phyloP scores from a whole-genome alignment of 2,797 vertebrate species.

The Enteromius fasciolatus region DNA sequence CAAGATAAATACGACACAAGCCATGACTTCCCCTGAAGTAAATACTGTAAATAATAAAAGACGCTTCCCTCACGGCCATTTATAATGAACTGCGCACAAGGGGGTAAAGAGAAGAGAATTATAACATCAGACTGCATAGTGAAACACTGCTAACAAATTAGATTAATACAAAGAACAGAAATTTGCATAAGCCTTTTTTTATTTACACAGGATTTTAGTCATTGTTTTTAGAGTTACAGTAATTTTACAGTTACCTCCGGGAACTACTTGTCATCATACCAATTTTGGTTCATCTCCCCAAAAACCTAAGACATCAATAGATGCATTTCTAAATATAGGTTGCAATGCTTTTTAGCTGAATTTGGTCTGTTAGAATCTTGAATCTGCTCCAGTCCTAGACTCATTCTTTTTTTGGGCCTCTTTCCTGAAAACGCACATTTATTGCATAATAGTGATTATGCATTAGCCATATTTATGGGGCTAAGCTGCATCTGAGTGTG shows the following conservation, averaged over 20 bases:
- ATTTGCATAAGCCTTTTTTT: slow-evolving; percentile 24
- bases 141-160: slow-evolving; percentile 40
- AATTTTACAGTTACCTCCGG: background rate
- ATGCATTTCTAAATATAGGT: background rate
- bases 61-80: slow-evolving; percentile 79
- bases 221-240: background rate
- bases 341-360: background rate
- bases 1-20: slow-evolving; percentile 82
- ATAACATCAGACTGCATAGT: slow-evolving; percentile 35
- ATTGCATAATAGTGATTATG: slow-evolving; percentile 39
- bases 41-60: slow-evolving; percentile 89
- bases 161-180: slow-evolving; percentile 24
- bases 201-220: background rate
- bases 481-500: slow-evolving; percentile 37
- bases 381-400: background rate
- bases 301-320: background rate
- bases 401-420: slow-evolving; percentile 7
- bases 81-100: slow-evolving; percentile 59
- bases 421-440: slow-evolving; percentile 39
- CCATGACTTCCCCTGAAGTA: slow-evolving; percentile 81
- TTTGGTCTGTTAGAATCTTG: background rate
- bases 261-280: slow-evolving; percentile 2
- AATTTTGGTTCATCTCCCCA: background rate
- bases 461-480: slow-evolving; percentile 16
- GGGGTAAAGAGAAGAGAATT: slow-evolving; percentile 34